Conservation (phyloP, 2,888 invertebrate genomes). For the Tillus elongatus region DNA sequence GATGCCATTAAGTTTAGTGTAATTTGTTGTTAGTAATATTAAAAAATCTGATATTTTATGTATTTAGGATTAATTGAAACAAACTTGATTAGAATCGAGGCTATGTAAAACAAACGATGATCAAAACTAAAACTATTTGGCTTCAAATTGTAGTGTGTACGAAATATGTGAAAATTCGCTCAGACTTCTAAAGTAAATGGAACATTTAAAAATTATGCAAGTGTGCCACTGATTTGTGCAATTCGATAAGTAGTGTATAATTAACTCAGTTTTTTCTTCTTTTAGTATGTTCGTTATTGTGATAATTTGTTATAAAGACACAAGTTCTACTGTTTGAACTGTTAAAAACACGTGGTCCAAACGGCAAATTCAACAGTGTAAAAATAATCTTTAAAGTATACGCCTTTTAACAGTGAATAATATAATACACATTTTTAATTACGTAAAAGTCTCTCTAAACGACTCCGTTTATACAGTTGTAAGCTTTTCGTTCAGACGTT, state of each 20-base stretch:
- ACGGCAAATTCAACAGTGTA: slow-evolving; percentile 31
- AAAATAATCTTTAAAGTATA: slow-evolving; percentile 33
- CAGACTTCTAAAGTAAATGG: background rate
- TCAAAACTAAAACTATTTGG: background rate
- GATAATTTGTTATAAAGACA: slow-evolving; percentile 3
- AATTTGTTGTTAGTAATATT: no score
- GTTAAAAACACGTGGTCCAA: slow-evolving; percentile 34
- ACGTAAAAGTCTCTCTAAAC: slow-evolving; percentile 25
- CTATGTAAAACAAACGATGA: background rate
- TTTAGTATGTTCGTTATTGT: background rate
- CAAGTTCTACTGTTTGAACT: no score
- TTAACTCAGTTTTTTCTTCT: slow-evolving; percentile 17
- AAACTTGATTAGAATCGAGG: no score
- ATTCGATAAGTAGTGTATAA: slow-evolving; percentile 33
- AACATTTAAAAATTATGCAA: slow-evolving; percentile 26
- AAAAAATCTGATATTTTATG: no score
- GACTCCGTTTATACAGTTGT: no score
- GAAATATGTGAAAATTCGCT: slow-evolving; percentile 12
- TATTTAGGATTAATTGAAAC: no score
- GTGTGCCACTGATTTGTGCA: slow-evolving; percentile 40
- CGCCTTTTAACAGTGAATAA: no score
- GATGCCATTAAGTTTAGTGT: no score
- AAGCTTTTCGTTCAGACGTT: no score
- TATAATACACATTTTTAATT: slow-evolving; percentile 29
- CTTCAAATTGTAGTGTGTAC: slow-evolving; percentile 15